phyloP scores from a whole-genome alignment of 2,888 invertebrate species.

The Troides oblongomaculatus region DNA sequence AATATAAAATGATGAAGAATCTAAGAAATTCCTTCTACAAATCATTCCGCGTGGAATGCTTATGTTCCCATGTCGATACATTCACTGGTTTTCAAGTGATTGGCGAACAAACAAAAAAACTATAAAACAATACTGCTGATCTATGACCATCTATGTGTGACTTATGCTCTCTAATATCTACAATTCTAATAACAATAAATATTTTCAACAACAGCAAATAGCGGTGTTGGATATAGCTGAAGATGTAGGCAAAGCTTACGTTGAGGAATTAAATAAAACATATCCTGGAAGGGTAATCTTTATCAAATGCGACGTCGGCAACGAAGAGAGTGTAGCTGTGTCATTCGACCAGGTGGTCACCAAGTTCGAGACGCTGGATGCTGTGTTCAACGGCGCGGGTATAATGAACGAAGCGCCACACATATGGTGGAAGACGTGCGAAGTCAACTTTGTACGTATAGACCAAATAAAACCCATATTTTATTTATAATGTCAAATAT shows the following conservation, averaged over 20 bases:
- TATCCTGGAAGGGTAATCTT: slow-evolving; percentile 44
- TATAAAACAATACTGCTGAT: too few relatives aligned
- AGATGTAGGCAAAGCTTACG: slow-evolving; percentile 41
- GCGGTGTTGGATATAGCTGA: slow-evolving; percentile 50
- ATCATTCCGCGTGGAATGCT: too few relatives aligned
- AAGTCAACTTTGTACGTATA: slow-evolving; percentile 50
- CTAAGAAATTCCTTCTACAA: too few relatives aligned
- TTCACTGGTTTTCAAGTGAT: too few relatives aligned
- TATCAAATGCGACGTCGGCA: slow-evolving; percentile 50
- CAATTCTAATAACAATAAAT: too few relatives aligned
- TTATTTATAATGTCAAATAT: background rate
- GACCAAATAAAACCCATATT: background rate
- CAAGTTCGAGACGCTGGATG: slow-evolving; percentile 45
- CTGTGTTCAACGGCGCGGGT: slow-evolving; percentile 56
- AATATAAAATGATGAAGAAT: too few relatives aligned
- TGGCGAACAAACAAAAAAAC: too few relatives aligned
- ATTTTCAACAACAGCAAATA: slow-evolving; percentile 37
- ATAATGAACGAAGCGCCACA: slow-evolving; percentile 47
- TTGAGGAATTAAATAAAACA: slow-evolving; percentile 39
- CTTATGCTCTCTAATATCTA: too few relatives aligned
- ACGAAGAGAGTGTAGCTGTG: slow-evolving; percentile 42
- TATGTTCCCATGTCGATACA: too few relatives aligned
- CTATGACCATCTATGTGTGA: too few relatives aligned
- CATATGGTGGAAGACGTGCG: slow-evolving; percentile 46
- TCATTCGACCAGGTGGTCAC: slow-evolving; percentile 44